Percentiles rank a stretch among this genome's conserved stretches.
Conservation (phyloP, 2,888 invertebrate species). For the Seira musarum region DNA sequence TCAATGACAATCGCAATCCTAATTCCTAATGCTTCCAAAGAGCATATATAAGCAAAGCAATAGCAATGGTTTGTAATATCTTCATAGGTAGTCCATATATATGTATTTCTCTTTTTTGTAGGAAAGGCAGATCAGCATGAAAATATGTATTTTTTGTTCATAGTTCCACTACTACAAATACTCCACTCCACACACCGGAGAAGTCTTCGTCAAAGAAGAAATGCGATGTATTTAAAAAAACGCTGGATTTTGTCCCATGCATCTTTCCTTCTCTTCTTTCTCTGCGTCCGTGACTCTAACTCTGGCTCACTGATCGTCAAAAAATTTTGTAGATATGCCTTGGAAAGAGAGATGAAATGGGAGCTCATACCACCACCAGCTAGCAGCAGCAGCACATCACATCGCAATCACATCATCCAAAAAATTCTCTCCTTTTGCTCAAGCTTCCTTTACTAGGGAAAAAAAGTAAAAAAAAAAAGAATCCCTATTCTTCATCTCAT, state of each 20-base stretch:
- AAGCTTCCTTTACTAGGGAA: background rate
- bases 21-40: background rate
- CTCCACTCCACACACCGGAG: no score
- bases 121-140: no score
- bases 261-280: no score
- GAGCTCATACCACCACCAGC: background rate
- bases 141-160: no score
- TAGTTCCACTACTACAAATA: no score
- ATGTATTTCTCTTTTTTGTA: background rate
- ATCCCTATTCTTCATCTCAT: background rate
- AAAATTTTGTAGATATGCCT: background rate
- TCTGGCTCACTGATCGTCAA: background rate
- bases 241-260: background rate
- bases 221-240: constrained; percentile 5
- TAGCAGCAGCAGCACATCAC: background rate
- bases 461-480: background rate
- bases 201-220: background rate
- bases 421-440: background rate
- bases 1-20: no score
- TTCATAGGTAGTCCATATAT: no score
- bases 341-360: background rate
- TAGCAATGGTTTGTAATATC: background rate
- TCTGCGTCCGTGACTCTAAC: background rate
- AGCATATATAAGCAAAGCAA: background rate
- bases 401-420: no score